Percentiles rank a stretch among this genome's conserved stretches.
Evolutionary conservation across 2,113 vertebrate species (phyloP).

Genomic region (Dolichallabes microphthalmus): DNA sequence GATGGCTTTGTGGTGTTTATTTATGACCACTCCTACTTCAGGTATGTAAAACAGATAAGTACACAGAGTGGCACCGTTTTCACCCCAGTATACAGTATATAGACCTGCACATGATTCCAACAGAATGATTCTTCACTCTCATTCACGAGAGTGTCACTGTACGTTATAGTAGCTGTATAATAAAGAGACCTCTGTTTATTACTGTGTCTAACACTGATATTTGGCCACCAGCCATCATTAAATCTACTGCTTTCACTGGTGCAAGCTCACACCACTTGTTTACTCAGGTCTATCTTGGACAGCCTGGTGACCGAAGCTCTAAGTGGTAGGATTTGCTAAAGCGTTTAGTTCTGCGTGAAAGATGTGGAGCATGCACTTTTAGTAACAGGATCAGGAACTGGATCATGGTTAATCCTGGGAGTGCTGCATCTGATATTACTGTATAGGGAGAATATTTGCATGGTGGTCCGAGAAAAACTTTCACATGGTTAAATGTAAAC

Average conservation of each 20-base stretch:
- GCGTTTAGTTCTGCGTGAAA: conserved; percentile 27
- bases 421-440: conserved; percentile 6
- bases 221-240: conserved; percentile 3
- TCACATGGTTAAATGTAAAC: neutral
- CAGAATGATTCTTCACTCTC: neutral
- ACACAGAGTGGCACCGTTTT: neutral
- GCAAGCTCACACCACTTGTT: conserved; percentile 22
- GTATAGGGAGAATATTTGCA: neutral
- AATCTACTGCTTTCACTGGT: neutral
- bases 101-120: neutral
- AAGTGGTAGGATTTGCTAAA: conserved; percentile 28
- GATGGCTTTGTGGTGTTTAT: neutral
- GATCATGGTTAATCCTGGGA: conserved; percentile 32
- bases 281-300: neutral
- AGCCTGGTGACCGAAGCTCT: neutral
- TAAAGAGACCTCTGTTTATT: conserved; percentile 13
- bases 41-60: neutral
- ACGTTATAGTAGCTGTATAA: neutral
- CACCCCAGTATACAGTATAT: neutral
- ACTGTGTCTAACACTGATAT: neutral
- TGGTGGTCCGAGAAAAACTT: neutral
- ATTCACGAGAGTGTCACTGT: neutral
- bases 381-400: conserved; percentile 33
- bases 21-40: neutral
- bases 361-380: conserved; percentile 39